phyloP scores from a whole-genome alignment of 2,113 vertebrate genomes.

The Ceyx melanurus region DNA sequence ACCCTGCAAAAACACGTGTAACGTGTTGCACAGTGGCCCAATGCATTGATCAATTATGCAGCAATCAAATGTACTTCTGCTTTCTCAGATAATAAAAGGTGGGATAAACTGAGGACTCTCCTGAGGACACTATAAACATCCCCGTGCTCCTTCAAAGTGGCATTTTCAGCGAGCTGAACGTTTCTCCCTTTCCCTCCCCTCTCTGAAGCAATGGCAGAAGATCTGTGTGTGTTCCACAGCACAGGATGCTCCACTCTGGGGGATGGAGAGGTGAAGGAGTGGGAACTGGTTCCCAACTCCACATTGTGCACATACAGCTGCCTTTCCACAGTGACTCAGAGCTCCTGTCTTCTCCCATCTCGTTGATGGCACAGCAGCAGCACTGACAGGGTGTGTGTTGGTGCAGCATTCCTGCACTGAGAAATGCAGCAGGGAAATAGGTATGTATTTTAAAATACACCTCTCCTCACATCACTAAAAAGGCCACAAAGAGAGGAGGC shows the following conservation, averaged over 20 bases:
- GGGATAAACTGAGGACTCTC: background rate
- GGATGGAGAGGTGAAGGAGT: background rate
- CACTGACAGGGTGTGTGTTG: accelerated
- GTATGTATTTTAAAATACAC: background rate
- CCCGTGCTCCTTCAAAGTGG: background rate
- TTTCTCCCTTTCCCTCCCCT: background rate
- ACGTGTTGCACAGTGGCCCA: background rate
- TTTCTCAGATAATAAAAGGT: background rate
- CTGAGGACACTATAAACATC: background rate
- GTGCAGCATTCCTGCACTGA: background rate
- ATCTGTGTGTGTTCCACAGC: background rate
- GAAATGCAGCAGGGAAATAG: background rate
- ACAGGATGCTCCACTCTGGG: background rate
- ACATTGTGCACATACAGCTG: accelerated
- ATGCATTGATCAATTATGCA: background rate
- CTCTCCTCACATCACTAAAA: background rate
- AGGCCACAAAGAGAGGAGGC: background rate
- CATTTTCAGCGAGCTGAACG: background rate
- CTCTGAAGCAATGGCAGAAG: background rate
- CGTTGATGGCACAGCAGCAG: background rate
- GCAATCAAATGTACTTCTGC: background rate
- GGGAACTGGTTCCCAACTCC: background rate
- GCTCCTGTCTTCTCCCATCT: background rate
- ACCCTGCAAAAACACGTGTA: background rate
- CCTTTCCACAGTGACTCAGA: background rate